Conservation (phyloP, 2,797 vertebrate genomes). For the Enteromius trimaculatus region DNA sequence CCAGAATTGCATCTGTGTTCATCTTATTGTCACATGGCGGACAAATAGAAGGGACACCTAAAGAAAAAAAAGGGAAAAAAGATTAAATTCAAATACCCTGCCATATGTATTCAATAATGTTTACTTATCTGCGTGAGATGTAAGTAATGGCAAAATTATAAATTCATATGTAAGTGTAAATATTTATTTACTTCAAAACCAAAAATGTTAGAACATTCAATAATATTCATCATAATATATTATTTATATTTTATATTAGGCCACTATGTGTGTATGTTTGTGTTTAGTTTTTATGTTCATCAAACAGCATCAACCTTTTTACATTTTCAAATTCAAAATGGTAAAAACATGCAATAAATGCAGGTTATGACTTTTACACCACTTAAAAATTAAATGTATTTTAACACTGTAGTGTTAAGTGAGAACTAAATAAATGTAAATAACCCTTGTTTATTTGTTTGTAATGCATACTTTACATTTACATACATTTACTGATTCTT, state of each 20-base stretch:
- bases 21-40: slow-evolving; percentile 92
- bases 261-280: not conserved
- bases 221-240: not conserved
- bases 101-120: not conserved
- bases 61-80: slow-evolving; percentile 14
- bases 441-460: not conserved
- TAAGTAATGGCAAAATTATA: not conserved
- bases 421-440: not conserved
- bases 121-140: not conserved
- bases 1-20: slow-evolving; percentile 88
- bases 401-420: not conserved
- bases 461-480: not conserved
- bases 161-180: not conserved
- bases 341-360: not conserved
- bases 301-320: not conserved
- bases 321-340: not conserved
- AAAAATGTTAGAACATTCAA: not conserved
- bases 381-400: not conserved
- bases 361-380: not conserved
- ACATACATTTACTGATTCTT: not conserved
- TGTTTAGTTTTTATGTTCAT: not conserved
- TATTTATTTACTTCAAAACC: not conserved
- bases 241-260: not conserved
- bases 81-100: not conserved
- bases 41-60: slow-evolving; percentile 83